A percentile compares a stretch with the other conserved stretches of the same genome.
These are phyloP conservation scores for Montipora foliosa DNA, from an alignment of 64 coral and sea anemone species.

Conservation along the genomic window DNA sequence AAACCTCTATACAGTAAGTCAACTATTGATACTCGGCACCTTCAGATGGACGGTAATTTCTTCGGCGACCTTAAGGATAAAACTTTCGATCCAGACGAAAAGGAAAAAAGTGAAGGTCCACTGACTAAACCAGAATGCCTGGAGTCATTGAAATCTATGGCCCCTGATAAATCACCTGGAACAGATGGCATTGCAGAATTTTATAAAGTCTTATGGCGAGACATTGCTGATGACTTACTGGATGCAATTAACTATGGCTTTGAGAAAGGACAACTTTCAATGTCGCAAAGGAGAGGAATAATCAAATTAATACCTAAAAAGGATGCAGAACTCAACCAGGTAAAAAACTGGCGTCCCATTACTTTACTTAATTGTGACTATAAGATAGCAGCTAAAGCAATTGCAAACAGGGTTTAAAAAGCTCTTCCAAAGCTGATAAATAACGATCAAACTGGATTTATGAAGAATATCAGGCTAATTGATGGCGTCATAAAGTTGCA, in stretches of 20 bases:
- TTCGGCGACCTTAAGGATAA: no score
- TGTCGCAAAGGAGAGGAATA: not conserved
- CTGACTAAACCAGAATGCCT: slow-evolving; percentile 2
- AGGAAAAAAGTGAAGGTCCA: not conserved
- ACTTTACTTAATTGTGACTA: slow-evolving; percentile 32
- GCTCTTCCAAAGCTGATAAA: not conserved
- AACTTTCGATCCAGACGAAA: no score
- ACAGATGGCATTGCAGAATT: slow-evolving; percentile 27
- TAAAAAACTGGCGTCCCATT: slow-evolving; percentile 34
- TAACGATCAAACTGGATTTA: not conserved
- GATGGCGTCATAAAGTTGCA: not conserved
- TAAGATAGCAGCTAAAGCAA: slow-evolving; percentile 28
- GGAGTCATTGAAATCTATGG: not conserved
- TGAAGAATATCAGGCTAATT: slow-evolving; percentile 16
- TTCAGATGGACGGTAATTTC: no score
- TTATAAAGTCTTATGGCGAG: slow-evolving; percentile 28
- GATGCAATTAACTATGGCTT: not conserved
- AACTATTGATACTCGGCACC: no score
- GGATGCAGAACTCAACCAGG: not conserved
- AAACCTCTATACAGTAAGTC: no score
- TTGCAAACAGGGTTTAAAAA: slow-evolving; percentile 11
- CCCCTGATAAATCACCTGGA: not conserved
- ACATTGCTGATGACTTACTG: not conserved
- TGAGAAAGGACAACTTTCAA: slow-evolving; percentile 19
- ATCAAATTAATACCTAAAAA: slow-evolving; percentile 27